A percentile compares a stretch with the other conserved stretches of the same genome.
phyloP scores from a whole-genome alignment of 2,113 vertebrate genomes.

The Microcebus jonahi region DNA sequence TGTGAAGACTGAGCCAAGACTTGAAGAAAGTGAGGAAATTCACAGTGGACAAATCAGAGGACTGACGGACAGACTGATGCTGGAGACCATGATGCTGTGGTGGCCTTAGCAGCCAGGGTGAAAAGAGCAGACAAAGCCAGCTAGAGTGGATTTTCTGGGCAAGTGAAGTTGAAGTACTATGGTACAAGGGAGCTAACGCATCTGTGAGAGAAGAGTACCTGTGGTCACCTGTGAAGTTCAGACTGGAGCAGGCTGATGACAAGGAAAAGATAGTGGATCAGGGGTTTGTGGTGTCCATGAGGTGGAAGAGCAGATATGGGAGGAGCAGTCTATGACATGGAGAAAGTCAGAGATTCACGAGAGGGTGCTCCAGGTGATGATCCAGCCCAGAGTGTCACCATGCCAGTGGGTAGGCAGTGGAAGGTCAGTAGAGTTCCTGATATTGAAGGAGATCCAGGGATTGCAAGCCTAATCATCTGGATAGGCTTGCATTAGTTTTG shows the following conservation, averaged over 20 bases:
- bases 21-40: not conserved
- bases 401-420: too few relatives aligned
- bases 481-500: not conserved
- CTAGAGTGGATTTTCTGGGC: not conserved
- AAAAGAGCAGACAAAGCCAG: not conserved
- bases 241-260: not conserved
- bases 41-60: not conserved
- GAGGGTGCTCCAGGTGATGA: not conserved
- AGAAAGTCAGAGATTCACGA: not conserved
- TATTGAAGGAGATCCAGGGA: not conserved
- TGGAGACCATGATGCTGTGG: not conserved
- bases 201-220: not conserved
- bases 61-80: not conserved
- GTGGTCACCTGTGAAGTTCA: not conserved
- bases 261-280: not conserved
- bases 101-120: not conserved
- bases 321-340: not conserved
- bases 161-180: not conserved
- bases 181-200: not conserved
- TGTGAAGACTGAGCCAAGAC: not conserved
- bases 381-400: not conserved
- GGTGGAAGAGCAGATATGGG: not conserved
- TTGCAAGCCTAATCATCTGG: not conserved
- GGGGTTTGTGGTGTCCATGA: not conserved
- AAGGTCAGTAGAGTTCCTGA: not conserved